Evolutionary conservation across 2,113 vertebrate genomes (phyloP), one percentile per base, ranked within the genome.

Genomic region (Orientallactaga bullata): DNA sequence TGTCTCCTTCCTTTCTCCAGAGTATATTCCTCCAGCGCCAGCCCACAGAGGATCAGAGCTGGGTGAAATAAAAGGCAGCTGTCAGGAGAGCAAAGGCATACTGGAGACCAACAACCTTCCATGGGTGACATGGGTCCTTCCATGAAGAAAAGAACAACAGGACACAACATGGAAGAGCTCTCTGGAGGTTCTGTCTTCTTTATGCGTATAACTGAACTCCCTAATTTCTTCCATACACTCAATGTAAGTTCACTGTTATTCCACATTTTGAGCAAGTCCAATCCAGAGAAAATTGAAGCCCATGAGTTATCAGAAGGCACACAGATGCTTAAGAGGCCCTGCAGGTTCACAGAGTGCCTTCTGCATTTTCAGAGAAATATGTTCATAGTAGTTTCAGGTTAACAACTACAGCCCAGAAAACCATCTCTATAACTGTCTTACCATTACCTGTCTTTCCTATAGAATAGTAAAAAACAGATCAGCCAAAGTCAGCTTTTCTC

Each of bases 401-500:
- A 85, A 65, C 47, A 82, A 76, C 39, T 68, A 86, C 60, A 90
- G 97, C 96, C 97, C 88, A 68, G 69, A 94, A 96, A 91, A 95
- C 95, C 95, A 95, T 96, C 88, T 95, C 73, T 82, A 85, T 71
- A 82, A 96, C 39, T 93, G 84, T 96, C 95, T 78, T 88, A 82
- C 93, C 97, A 96, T 82, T 95, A 96, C 94, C 71, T 96, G 94
- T 91, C 77, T 96, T 96, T 96, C 96, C 93, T 92, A 94, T 91
- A 35, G 3, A 24, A 76, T 88, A 94, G 96, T 93, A 96, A 95
- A 77, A 95, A 91, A 55, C 15, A 90, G 73, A 95, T 95, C 78
- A 96, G 96, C 94, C 97, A 97, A 96, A n/a, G 24, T 65, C 83
- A 73, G 97, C 96, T 96, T 95, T 94, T 80, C 69, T 91, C 80